Evolutionary conservation across 2,797 vertebrate species (phyloP).

Genomic region (Sebastes matsubarae): DNA sequence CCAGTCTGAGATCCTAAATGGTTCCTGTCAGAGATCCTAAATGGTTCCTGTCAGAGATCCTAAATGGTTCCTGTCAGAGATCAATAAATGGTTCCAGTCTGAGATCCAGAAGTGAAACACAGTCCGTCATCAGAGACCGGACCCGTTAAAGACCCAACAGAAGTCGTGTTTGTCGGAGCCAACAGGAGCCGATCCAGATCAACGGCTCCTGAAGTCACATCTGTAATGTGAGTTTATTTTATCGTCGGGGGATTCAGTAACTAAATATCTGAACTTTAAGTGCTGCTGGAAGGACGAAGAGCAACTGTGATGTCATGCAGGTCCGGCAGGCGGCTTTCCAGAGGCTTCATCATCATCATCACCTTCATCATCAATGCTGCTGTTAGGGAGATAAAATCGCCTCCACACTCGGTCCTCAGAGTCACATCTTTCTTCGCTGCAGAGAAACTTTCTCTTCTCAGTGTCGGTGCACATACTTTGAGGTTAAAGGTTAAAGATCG

Average conservation of each 20-base stretch:
- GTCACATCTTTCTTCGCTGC: background rate
- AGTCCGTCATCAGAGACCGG: background rate
- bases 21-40: too few relatives aligned
- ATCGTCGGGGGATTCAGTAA: conserved; percentile 22
- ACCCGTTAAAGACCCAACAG: conserved; percentile 15
- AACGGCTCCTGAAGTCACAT: conserved; percentile 33
- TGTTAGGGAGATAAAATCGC: background rate
- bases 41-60: too few relatives aligned
- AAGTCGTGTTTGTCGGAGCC: conserved; percentile 11
- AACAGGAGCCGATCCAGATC: conserved; percentile 16
- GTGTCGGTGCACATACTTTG: background rate
- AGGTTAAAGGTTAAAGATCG: background rate
- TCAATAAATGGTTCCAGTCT: too few relatives aligned
- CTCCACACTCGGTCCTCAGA: background rate
- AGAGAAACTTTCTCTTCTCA: background rate
- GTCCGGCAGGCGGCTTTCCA: conserved; percentile 5
- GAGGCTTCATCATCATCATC: background rate
- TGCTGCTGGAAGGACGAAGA: conserved; percentile 16
- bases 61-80: too few relatives aligned
- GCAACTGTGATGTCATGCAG: conserved; percentile 37
- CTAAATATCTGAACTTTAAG: conserved; percentile 22
- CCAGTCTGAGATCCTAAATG: too few relatives aligned
- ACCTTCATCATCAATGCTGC: background rate
- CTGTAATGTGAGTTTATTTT: conserved; percentile 40
- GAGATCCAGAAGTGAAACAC: background rate